Evolutionary conservation across 1,140 invertebrate genomes (phyloP).

Genomic region (Schlechtendalia chinensis): DNA sequence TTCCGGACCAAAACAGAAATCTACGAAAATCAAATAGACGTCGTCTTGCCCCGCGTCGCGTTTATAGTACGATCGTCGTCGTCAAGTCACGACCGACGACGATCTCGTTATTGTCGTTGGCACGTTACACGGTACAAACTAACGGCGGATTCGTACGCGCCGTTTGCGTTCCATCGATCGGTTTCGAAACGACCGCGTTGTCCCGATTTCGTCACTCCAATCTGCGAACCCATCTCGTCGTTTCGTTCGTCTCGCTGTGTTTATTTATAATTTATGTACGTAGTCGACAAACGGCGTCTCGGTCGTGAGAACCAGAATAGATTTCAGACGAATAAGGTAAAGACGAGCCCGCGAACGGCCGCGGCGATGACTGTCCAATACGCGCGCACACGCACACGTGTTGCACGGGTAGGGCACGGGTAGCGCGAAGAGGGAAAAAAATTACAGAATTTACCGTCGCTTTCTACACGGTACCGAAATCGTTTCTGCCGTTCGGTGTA

Average conservation of each 20-base stretch:
- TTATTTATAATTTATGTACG: slow-evolving; percentile 3
- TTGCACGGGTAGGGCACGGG: neutral
- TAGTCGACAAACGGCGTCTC: slow-evolving; percentile 15
- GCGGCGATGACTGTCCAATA: slow-evolving; percentile 12
- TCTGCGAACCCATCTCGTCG: slow-evolving; percentile 21
- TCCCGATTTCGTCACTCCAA: slow-evolving; percentile 35
- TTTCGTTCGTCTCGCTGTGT: slow-evolving; percentile 9
- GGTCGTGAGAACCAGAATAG: slow-evolving; percentile 43
- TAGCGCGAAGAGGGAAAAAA: slow-evolving; percentile 30
- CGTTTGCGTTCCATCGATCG: slow-evolving; percentile 20
- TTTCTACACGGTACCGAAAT: slow-evolving; percentile 37
- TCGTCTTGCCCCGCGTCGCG: no score
- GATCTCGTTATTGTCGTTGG: neutral
- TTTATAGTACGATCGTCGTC: no score
- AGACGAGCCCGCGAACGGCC: slow-evolving; percentile 9
- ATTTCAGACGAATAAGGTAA: slow-evolving; percentile 44
- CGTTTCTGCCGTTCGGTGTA: neutral
- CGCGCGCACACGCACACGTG: no score
- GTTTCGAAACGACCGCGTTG: slow-evolving; percentile 17
- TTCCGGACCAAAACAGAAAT: no score
- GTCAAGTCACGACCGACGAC: neutral
- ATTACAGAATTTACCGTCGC: neutral
- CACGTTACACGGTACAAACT: no score
- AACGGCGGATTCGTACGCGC: neutral
- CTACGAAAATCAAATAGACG: no score